A percentile compares a stretch with the other conserved stretches of the same genome.
phyloP scores from a whole-genome alignment of 2,113 vertebrate species.

The Elaphurus davidianus region DNA sequence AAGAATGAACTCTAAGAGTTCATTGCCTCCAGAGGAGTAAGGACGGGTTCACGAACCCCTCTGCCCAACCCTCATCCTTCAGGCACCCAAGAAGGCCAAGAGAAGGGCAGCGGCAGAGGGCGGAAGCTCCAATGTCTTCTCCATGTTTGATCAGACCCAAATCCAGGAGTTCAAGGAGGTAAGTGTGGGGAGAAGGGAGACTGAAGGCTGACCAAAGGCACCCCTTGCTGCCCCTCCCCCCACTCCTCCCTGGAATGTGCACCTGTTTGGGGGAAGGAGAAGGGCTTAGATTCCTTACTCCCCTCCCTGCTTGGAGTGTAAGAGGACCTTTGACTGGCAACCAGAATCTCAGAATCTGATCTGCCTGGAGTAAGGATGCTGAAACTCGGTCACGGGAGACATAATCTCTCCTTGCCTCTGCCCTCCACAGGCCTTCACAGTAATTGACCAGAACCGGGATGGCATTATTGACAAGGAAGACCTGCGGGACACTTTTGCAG shows the following conservation, averaged over 20 bases:
- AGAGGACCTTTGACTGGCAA: constrained; percentile 48
- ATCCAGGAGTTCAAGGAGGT: constrained; percentile 98
- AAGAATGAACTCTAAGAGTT: neutral
- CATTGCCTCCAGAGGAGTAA: neutral
- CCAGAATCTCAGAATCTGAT: constrained; percentile 41
- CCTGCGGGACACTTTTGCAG: constrained; percentile 91
- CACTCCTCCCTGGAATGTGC: constrained; percentile 55
- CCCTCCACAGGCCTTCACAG: constrained; percentile 89
- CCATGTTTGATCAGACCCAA: constrained; percentile 97
- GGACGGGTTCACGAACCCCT: neutral
- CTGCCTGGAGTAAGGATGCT: constrained; percentile 57
- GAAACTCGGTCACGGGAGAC: constrained; percentile 73
- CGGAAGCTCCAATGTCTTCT: constrained; percentile 94
- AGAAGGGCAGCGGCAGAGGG: constrained; percentile 89
- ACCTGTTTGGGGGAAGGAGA: constrained; percentile 65
- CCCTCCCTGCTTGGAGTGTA: neutral
- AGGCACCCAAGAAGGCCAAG: constrained; percentile 95
- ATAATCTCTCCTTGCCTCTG: neutral
- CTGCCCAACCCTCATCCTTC: neutral
- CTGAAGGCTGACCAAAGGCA: neutral
- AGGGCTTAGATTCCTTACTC: constrained; percentile 57
- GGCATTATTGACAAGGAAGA: constrained; percentile 96
- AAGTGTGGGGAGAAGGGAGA: constrained; percentile 37
- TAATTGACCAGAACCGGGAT: constrained; percentile 94
- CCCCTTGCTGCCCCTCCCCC: neutral